Conservation (phyloP, 1,140 invertebrate species). For the Trichonephila clavata region DNA sequence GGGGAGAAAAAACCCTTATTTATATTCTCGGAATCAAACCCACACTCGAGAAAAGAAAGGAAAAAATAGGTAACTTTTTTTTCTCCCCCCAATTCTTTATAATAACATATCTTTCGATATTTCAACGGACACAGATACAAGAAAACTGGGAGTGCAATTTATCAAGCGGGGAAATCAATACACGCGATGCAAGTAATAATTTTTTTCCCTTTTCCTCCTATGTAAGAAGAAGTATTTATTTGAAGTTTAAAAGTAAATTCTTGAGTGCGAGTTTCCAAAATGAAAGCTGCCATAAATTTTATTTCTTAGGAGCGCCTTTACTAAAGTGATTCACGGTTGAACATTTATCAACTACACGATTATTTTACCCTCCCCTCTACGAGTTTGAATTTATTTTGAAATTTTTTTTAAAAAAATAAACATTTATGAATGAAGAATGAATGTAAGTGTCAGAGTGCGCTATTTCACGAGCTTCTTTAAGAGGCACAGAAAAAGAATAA, state of each 20-base stretch:
- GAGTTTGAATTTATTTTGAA: constrained; percentile 54
- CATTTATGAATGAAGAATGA: constrained; percentile 73
- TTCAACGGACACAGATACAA: constrained; percentile 72
- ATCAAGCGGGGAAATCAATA: constrained; percentile 71
- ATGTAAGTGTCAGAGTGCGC: constrained; percentile 15
- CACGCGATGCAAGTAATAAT: constrained; percentile 39
- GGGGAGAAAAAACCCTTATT: not conserved
- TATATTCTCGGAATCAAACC: not conserved
- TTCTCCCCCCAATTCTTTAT: not conserved
- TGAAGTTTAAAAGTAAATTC: constrained; percentile 76
- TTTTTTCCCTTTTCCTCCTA: constrained; percentile 17
- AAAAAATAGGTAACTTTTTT: constrained; percentile 26
- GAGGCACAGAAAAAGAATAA: constrained; percentile 17
- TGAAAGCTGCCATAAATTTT: constrained; percentile 73
- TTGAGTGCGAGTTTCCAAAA: constrained; percentile 68
- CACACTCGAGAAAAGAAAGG: not conserved
- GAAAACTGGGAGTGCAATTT: constrained; percentile 65
- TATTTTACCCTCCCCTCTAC: constrained; percentile 51
- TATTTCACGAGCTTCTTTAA: not conserved
- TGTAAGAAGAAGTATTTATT: constrained; percentile 67
- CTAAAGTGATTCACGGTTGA: constrained; percentile 66
- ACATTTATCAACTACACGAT: constrained; percentile 74
- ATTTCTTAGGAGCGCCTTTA: constrained; percentile 57
- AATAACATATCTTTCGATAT: constrained; percentile 73
- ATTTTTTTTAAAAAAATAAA: constrained; percentile 22